Percentiles rank a stretch among this genome's conserved stretches.
phyloP scores from a whole-genome alignment of 2,888 invertebrate species.

The Synanthedon vespiformis region DNA sequence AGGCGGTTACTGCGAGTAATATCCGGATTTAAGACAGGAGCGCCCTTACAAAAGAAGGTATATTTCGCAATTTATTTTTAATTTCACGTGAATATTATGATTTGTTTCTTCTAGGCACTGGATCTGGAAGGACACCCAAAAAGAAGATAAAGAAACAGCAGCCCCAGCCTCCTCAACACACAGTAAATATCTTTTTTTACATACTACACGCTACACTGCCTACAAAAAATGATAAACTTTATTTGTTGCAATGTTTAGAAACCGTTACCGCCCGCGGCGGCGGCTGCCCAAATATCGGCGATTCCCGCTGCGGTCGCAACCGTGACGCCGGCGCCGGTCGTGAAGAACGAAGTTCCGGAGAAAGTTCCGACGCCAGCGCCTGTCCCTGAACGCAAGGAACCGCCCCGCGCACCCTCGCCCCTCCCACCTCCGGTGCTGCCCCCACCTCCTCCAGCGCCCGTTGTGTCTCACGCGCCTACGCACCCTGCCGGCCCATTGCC shows the following conservation, averaged over 20 bases:
- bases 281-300: conserved; percentile 13
- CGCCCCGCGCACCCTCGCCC: conserved; percentile 10
- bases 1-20: too few relatives aligned
- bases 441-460: conserved; percentile 1
- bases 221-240: conserved; percentile 6
- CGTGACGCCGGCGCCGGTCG: not conserved
- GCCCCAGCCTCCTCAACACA: conserved; percentile 45
- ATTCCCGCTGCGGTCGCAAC: not conserved
- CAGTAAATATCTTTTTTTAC: conserved; percentile 38
- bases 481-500: conserved; percentile 15
- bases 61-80: too few relatives aligned
- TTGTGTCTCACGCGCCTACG: conserved; percentile 6
- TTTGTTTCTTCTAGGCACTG: conserved; percentile 38
- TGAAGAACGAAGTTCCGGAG: not conserved
- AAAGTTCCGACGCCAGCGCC: conserved; percentile 22
- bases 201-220: conserved; percentile 1
- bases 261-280: conserved; percentile 17
- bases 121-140: conserved; percentile 49
- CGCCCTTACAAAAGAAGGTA: too few relatives aligned
- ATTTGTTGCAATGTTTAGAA: conserved; percentile 24
- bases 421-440: conserved; percentile 5
- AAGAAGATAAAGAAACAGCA: conserved; percentile 56
- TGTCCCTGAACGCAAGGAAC: conserved; percentile 30
- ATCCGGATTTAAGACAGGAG: too few relatives aligned
- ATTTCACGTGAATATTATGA: too few relatives aligned